Conservation (phyloP, 2,113 vertebrate genomes). For the Hippoglossus stenolepis region DNA sequence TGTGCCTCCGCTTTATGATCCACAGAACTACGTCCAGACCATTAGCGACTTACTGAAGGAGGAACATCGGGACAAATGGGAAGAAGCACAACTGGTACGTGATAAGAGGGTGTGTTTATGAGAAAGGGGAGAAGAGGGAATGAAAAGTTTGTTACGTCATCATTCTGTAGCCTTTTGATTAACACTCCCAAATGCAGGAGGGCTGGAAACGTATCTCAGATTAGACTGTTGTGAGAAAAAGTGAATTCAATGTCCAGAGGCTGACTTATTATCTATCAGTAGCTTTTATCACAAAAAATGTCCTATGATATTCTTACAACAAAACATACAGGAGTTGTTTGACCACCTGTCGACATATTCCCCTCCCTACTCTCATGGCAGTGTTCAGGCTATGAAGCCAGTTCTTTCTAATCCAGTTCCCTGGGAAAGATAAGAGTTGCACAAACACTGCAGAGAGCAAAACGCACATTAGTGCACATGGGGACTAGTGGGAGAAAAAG, state of each 20-base stretch:
- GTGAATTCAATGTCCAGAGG: background rate
- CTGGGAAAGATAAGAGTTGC: too few relatives aligned
- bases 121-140: background rate
- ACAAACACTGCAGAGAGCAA: background rate
- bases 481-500: slow-evolving; percentile 15
- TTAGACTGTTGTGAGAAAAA: background rate
- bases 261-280: background rate
- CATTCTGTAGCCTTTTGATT: slow-evolving; percentile 3
- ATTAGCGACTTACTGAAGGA: slow-evolving; percentile 96
- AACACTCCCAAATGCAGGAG: background rate
- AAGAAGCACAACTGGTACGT: slow-evolving; percentile 95
- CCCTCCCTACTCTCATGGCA: background rate
- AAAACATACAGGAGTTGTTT: background rate
- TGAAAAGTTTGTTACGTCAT: slow-evolving; percentile 4
- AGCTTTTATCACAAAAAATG: background rate
- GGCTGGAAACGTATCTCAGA: background rate
- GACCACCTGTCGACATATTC: slow-evolving; percentile 36
- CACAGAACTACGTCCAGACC: slow-evolving; percentile 95
- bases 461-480: slow-evolving; percentile 5
- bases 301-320: background rate
- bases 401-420: too few relatives aligned
- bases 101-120: slow-evolving; percentile 50
- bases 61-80: slow-evolving; percentile 95
- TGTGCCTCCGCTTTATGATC: slow-evolving; percentile 44
- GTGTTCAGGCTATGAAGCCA: slow-evolving; percentile 10